Conservation (phyloP, 2,113 vertebrate species). For the Nematolebias whitei region DNA sequence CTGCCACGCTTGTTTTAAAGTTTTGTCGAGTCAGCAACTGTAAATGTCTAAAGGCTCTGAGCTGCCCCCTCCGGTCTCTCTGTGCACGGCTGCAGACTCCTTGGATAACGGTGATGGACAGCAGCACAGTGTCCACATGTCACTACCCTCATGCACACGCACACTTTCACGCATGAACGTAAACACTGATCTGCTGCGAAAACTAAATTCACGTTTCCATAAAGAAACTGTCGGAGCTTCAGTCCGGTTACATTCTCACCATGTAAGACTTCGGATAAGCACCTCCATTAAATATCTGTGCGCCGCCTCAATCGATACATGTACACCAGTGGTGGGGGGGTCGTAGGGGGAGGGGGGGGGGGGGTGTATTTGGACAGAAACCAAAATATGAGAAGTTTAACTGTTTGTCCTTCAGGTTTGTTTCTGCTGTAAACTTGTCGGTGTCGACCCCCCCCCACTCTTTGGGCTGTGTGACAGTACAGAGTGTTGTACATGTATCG, state of each 20-base stretch:
- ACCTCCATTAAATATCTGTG: constrained; percentile 22
- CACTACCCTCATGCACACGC: constrained; percentile 44
- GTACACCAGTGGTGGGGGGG: constrained; percentile 29
- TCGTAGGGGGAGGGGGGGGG: no score
- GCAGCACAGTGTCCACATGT: no score
- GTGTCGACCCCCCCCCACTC: constrained; percentile 23
- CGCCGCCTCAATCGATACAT: constrained; percentile 10
- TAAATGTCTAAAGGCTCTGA: neutral
- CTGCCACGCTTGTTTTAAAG: neutral
- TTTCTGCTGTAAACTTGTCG: constrained; percentile 63
- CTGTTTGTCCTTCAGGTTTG: constrained; percentile 21
- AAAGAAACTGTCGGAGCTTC: constrained; percentile 38
- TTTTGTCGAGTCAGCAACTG: neutral
- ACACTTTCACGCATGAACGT: constrained; percentile 42
- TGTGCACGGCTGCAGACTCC: no score
- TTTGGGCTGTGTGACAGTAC: constrained; percentile 21
- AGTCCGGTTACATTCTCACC: constrained; percentile 32
- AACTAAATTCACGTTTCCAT: constrained; percentile 37
- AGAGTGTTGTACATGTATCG: constrained; percentile 34
- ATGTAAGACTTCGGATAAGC: constrained; percentile 55
- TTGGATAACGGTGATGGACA: no score
- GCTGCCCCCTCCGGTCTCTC: no score
- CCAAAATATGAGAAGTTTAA: constrained; percentile 26
- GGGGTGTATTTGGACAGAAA: neutral
- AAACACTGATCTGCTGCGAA: constrained; percentile 59